Evolutionary conservation across 1,140 invertebrate species (phyloP).

Genomic region (Solen grandis): DNA sequence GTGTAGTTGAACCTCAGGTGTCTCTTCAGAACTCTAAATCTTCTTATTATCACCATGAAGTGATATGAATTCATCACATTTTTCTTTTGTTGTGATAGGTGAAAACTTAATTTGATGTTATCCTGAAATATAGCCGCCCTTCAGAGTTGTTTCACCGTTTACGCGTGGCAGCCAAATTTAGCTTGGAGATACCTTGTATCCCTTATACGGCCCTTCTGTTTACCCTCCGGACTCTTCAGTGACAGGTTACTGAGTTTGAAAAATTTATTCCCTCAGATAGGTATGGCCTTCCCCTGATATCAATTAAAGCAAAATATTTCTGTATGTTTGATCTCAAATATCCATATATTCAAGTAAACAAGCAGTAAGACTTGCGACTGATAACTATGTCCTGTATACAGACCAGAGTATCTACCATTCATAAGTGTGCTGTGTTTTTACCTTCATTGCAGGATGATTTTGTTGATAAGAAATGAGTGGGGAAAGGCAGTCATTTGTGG

Average conservation of each 20-base stretch:
- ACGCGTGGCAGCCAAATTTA: neutral
- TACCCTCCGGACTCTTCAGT: neutral
- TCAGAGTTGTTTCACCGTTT: neutral
- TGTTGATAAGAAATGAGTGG: conserved; percentile 35
- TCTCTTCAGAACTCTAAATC: neutral
- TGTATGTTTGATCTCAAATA: neutral
- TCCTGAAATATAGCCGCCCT: neutral
- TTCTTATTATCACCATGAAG: neutral
- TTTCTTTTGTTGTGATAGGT: conserved; percentile 15
- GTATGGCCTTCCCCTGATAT: too few relatives aligned
- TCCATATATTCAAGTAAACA: neutral
- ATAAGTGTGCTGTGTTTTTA: conserved; percentile 2
- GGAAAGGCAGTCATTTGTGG: conserved; percentile 53
- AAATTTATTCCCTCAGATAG: too few relatives aligned
- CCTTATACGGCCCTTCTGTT: neutral
- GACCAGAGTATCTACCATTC: conserved; percentile 8
- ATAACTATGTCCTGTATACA: neutral
- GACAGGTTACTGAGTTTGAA: neutral
- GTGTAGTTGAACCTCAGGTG: neutral
- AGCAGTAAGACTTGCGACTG: neutral
- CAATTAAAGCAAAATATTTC: too few relatives aligned
- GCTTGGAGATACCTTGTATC: neutral
- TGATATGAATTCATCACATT: neutral
- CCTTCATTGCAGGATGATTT: conserved; percentile 19
- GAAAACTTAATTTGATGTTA: neutral